Evolutionary conservation across 2,888 invertebrate genomes (phyloP), one percentile per base, ranked within the genome.

Genomic region (Brachypterus glaber): DNA sequence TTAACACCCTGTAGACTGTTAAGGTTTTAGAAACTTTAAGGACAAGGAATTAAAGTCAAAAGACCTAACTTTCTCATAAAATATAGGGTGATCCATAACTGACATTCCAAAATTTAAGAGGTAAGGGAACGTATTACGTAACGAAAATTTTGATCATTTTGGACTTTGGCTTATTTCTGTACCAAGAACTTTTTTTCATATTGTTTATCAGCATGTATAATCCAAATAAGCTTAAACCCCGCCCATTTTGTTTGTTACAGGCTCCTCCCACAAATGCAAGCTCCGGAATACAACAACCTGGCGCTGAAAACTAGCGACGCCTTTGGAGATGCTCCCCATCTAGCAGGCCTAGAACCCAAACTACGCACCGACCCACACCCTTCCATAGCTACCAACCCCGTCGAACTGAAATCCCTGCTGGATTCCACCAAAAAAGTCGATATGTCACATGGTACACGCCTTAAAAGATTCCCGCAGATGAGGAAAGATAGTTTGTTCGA

Each of bases 401-500:
- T 52, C 37, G 62, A 62, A 41, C 37, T 63, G 11, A 60, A 57
- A 33, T 50, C 53, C 7, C 40, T 61, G 34, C 41, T 63, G 26
- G 59, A 62, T 40, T 50, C 51, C 27, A 54, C 57, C 4, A 58
- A 58, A 39, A 57, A 52, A 34, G 49, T 55, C 7, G 52, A 55
- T 31, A 41, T 48, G 35, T 39, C 51, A 1, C 49, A 47, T 13
- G 33, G 45, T 4, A 17, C 46, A 4, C 56, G 54, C 39, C 30
- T 58, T 18, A 59, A 54, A 43, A 49, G 58, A 12, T 40, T 50
- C 8, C 50, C 54, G 8, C 8, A 27, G 12, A 27, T 27, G 7
- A 5, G 27, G 4, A 27, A 27, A 13, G 83, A 83, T 60, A 79
- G 82, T 0, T 63, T 93, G 1, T 93, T 93, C 62, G 91, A 90